Evolutionary conservation across 2,113 vertebrate genomes (phyloP).

Genomic region (Rafetus swinhoei): DNA sequence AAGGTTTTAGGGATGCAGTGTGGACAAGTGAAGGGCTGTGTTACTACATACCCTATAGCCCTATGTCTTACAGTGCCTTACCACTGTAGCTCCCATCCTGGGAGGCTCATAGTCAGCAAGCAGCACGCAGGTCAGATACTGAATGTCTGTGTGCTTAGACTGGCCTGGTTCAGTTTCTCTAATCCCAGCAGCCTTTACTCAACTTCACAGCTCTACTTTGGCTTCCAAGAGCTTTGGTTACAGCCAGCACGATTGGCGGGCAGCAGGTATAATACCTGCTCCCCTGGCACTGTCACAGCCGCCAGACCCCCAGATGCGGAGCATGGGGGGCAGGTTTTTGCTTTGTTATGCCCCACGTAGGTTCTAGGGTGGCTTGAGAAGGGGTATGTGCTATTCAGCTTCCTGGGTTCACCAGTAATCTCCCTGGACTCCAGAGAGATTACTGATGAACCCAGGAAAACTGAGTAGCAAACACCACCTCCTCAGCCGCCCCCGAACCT

Average conservation of each 20-base stretch:
- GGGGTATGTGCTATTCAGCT: too few species aligned
- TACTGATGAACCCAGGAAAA: too few species aligned
- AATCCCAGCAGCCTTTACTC: not conserved
- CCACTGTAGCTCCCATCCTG: not conserved
- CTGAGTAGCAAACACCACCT: too few species aligned
- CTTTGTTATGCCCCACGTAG: too few species aligned
- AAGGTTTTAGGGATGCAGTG: not conserved
- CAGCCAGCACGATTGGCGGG: not conserved
- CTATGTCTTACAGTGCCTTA: not conserved
- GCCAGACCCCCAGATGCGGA: too few species aligned
- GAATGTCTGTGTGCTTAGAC: not conserved
- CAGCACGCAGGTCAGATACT: not conserved
- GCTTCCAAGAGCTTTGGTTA: not conserved
- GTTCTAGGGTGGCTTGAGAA: too few species aligned
- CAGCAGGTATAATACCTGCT: too few species aligned
- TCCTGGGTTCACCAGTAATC: too few species aligned
- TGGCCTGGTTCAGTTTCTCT: not conserved
- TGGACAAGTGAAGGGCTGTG: not conserved
- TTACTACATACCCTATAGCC: not conserved
- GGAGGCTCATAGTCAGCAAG: not conserved
- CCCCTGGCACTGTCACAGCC: too few species aligned
- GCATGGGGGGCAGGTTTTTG: too few species aligned
- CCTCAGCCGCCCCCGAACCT: too few species aligned
- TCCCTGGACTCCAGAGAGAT: too few species aligned
- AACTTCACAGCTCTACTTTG: not conserved